A percentile compares a stretch with the other conserved stretches of the same genome.
phyloP scores from a whole-genome alignment of 2,113 vertebrate genomes.

The Sisor rabdophorus region DNA sequence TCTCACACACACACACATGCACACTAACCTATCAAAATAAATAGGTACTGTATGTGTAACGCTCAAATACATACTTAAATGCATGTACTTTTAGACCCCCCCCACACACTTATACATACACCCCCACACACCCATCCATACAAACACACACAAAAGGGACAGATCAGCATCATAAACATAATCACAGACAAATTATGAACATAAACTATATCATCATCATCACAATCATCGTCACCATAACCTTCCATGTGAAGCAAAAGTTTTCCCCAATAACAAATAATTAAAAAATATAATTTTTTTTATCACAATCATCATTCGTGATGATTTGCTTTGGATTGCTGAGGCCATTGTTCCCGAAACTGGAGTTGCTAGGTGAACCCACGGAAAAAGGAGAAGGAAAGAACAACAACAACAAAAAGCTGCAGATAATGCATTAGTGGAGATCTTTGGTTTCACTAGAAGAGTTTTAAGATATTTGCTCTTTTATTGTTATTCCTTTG shows the following conservation, averaged over 20 bases:
- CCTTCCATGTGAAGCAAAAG: conserved; percentile 67
- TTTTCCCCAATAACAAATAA: conserved; percentile 74
- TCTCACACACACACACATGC: conserved; percentile 4
- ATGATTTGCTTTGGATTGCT: conserved; percentile 73
- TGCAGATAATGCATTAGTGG: conserved; percentile 62
- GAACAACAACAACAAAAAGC: conserved; percentile 61
- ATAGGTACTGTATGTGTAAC: conserved; percentile 14
- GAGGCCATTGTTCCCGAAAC: conserved; percentile 69
- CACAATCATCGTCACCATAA: conserved; percentile 47
- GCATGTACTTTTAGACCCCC: conserved; percentile 25
- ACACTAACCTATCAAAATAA: conserved; percentile 24
- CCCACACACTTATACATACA: conserved; percentile 12
- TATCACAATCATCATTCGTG: conserved; percentile 55
- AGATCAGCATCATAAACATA: conserved; percentile 68
- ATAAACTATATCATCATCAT: conserved; percentile 58
- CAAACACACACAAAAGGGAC: conserved; percentile 37
- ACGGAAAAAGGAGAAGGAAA: conserved; percentile 32
- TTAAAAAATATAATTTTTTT: conserved; percentile 78
- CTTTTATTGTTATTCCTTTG: conserved; percentile 68
- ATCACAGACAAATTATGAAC: conserved; percentile 75
- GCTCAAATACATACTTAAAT: conserved; percentile 5
- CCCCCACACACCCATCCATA: conserved; percentile 45
- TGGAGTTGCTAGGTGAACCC: conserved; percentile 64
- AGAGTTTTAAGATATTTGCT: conserved; percentile 64
- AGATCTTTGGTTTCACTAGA: conserved; percentile 79